These are phyloP conservation scores for Drosophila nannoptera DNA, from an alignment of 1,140 invertebrate genomes.

Conservation along the genomic window DNA sequence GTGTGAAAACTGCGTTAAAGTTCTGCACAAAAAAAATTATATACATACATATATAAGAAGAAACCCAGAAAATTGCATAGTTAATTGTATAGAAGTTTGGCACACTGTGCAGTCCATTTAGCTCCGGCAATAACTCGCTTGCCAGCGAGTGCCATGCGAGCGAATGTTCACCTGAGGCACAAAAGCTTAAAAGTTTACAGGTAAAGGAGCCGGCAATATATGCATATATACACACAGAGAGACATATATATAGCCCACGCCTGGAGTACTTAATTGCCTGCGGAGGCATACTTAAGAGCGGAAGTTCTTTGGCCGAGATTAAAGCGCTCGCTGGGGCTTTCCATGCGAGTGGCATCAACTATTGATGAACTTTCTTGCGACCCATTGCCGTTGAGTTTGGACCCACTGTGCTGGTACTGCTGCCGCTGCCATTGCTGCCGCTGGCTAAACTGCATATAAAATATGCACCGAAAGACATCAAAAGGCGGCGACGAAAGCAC, in stretches of 20 bases:
- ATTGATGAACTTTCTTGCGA: slow-evolving; percentile 21
- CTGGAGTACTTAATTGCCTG: neutral
- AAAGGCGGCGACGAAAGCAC: slow-evolving; percentile 67
- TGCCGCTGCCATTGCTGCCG: no score
- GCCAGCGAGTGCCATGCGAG: neutral
- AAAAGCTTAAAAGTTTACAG: neutral
- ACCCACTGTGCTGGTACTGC: slow-evolving; percentile 48
- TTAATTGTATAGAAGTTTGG: neutral
- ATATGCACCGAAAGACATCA: slow-evolving; percentile 72
- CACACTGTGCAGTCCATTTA: slow-evolving; percentile 6
- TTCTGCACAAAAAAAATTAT: neutral
- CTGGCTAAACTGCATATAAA: slow-evolving; percentile 73
- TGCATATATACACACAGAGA: no score
- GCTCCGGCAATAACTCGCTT: neutral
- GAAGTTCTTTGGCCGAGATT: neutral
- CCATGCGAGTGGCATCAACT: slow-evolving; percentile 3
- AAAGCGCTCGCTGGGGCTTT: neutral
- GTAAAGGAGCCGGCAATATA: no score
- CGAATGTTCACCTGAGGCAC: neutral
- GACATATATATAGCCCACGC: no score
- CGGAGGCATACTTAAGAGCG: neutral
- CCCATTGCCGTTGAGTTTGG: slow-evolving; percentile 17
- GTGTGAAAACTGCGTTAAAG: neutral
- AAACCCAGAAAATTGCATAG: neutral
- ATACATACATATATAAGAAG: slow-evolving; percentile 3